A percentile compares a stretch with the other conserved stretches of the same genome.
phyloP scores from a whole-genome alignment of 2,113 vertebrate species.

The Calonectris borealis region DNA sequence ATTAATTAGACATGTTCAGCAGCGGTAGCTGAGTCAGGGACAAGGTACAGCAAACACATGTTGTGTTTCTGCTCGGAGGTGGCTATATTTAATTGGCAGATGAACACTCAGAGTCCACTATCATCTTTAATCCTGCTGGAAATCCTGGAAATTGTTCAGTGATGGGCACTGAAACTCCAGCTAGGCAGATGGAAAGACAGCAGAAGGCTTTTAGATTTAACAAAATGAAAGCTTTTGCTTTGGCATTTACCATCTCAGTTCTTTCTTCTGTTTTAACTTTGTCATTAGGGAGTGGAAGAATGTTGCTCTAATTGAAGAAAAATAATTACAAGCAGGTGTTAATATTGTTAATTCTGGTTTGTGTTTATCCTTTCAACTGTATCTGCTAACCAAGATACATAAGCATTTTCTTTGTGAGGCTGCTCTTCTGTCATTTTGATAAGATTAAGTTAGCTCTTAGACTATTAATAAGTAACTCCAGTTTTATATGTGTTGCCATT shows the following conservation, averaged over 20 bases:
- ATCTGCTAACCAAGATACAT: not conserved
- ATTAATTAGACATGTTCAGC: not conserved
- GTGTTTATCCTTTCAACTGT: not conserved
- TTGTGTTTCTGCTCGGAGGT: not conserved
- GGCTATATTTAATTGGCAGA: not conserved
- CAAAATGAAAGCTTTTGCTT: not conserved
- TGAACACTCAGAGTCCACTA: not conserved
- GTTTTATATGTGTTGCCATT: not conserved
- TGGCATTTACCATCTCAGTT: not conserved
- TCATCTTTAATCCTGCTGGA: not conserved
- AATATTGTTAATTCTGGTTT: not conserved
- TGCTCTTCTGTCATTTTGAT: not conserved
- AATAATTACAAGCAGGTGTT: not conserved
- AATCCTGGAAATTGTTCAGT: not conserved
- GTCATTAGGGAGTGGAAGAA: not conserved
- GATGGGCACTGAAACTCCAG: not conserved
- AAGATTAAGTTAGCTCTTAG: not conserved
- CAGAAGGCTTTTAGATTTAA: not conserved
- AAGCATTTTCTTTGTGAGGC: not conserved
- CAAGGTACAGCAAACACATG: not conserved
- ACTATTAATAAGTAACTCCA: not conserved
- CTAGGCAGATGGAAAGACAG: not conserved
- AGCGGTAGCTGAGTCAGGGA: not conserved
- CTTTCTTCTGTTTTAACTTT: not conserved
- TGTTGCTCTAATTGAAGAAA: not conserved